Percentiles rank a stretch among this genome's conserved stretches.
Conservation (phyloP, 2,888 invertebrate genomes). For the Sinodicranocentrus sp. region DNA sequence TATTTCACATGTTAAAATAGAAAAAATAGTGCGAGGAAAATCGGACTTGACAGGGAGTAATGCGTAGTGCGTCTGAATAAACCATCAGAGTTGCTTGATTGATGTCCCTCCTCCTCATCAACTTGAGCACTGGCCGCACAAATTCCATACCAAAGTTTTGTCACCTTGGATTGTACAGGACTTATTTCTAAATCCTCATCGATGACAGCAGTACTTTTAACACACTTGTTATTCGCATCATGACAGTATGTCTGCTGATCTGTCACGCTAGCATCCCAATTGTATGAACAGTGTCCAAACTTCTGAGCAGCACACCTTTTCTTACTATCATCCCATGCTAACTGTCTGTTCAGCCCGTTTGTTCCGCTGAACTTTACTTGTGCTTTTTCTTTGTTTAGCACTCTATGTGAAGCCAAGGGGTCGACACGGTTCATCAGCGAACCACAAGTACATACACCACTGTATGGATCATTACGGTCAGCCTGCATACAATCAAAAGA, state of each 20-base stretch:
- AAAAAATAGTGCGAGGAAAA: too few relatives aligned
- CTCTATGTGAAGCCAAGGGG: neutral
- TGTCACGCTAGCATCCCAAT: neutral
- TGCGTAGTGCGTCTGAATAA: too few relatives aligned
- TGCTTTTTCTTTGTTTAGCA: neutral
- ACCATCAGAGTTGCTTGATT: too few relatives aligned
- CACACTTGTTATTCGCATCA: neutral
- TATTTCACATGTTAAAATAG: too few relatives aligned
- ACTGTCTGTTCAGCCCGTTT: neutral
- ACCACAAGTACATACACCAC: constrained; percentile 35
- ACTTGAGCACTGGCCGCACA: too few relatives aligned
- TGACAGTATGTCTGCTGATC: constrained; percentile 3
- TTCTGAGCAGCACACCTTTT: constrained; percentile 13
- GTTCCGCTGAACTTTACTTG: neutral
- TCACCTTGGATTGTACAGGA: neutral
- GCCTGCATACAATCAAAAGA: neutral
- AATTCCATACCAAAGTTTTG: constrained; percentile 26
- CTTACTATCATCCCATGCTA: neutral
- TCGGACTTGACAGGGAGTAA: too few relatives aligned
- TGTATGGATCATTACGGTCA: neutral
- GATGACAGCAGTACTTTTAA: neutral
- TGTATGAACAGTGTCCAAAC: constrained; percentile 27
- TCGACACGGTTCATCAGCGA: constrained; percentile 9
- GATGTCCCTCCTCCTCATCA: too few relatives aligned
- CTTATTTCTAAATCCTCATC: neutral